A percentile compares a stretch with the other conserved stretches of the same genome.
Conservation (phyloP, 2,888 invertebrate species). For the Lepidocyrtinus sp. region DNA sequence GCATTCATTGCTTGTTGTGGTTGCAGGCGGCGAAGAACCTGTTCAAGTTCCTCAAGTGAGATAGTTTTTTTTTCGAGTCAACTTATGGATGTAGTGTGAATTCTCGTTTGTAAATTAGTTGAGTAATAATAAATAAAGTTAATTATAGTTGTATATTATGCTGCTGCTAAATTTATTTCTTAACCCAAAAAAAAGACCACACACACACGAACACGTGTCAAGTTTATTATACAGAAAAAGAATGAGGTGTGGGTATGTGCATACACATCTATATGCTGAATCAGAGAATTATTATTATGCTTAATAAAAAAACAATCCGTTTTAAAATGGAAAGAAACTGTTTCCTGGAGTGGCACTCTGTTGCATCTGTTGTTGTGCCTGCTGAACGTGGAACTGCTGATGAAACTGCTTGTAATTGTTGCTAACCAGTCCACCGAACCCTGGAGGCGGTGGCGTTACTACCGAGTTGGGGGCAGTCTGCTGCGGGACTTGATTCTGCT, state of each 20-base stretch:
- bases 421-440: conserved; percentile 3
- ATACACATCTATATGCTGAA: no score
- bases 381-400: not conserved
- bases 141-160: no score
- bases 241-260: no score
- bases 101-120: not conserved
- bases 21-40: conserved; percentile 46
- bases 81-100: not conserved
- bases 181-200: no score
- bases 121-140: no score
- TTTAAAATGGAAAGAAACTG: conserved; percentile 11
- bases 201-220: no score
- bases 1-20: not conserved
- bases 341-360: not conserved
- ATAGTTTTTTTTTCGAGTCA: no score
- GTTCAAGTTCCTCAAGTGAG: conserved; percentile 49
- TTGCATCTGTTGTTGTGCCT: not conserved
- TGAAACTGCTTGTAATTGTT: not conserved
- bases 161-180: no score
- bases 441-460: conserved; percentile 31
- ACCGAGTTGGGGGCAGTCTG: conserved; percentile 2
- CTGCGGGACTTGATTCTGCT: conserved; percentile 9
- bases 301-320: no score
- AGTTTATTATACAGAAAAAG: conserved; percentile 1
- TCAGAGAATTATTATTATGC: conserved; percentile 29